A percentile compares a stretch with the other conserved stretches of the same genome.
Evolutionary conservation across 2,113 vertebrate genomes (phyloP).

Genomic region (Nothocercus nigrocapillus): DNA sequence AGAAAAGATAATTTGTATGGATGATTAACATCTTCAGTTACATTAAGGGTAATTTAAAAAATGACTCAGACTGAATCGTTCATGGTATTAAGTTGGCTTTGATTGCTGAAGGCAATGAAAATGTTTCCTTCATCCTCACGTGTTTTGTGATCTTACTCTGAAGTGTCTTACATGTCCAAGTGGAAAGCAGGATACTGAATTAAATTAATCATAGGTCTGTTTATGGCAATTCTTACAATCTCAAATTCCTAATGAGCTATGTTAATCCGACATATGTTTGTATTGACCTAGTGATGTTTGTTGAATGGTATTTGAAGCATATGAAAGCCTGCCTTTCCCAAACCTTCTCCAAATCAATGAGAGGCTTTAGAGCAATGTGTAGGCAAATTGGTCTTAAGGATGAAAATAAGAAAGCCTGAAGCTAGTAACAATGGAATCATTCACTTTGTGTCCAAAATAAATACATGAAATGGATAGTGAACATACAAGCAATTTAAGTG

Average conservation of each 20-base stretch:
- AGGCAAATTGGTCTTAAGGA: not conserved
- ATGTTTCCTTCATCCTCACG: not conserved
- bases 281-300: not conserved
- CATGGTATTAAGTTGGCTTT: not conserved
- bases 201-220: not conserved
- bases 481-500: not conserved
- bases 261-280: not conserved
- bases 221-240: not conserved
- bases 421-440: not conserved
- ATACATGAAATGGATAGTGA: not conserved
- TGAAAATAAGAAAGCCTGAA: not conserved
- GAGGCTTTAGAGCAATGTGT: not conserved
- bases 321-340: not conserved
- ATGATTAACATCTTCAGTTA: not conserved
- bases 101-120: not conserved
- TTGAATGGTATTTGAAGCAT: not conserved
- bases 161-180: not conserved
- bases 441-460: not conserved
- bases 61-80: not conserved
- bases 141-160: not conserved
- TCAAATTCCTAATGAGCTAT: not conserved
- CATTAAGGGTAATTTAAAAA: not conserved
- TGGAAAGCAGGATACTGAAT: not conserved
- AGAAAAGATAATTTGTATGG: not conserved
- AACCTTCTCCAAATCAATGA: not conserved